phyloP scores from a whole-genome alignment of 1,140 invertebrate species.

The Cydia fagiglandana region DNA sequence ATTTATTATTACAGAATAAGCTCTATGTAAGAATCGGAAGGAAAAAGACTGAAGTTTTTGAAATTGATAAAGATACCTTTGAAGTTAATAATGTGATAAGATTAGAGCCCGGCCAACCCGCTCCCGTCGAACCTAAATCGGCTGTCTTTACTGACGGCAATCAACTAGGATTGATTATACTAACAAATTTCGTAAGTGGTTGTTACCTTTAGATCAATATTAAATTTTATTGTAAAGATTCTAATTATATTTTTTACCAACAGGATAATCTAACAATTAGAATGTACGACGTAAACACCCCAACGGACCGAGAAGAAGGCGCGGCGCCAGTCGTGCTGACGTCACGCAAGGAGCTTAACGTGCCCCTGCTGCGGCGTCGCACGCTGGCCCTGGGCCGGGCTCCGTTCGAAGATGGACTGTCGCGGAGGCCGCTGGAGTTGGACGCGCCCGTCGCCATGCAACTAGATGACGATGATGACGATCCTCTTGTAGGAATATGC shows the following conservation, averaged over 20 bases:
- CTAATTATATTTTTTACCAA: conserved; percentile 29
- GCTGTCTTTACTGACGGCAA: conserved; percentile 93
- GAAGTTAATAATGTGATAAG: conserved; percentile 81
- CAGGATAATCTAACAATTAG: conserved; percentile 92
- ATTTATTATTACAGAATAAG: conserved; percentile 70
- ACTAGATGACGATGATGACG: conserved; percentile 68
- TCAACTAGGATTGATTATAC: conserved; percentile 88
- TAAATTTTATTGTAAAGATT: not conserved
- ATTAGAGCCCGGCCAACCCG: conserved; percentile 81
- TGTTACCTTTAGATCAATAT: conserved; percentile 32
- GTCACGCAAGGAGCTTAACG: conserved; percentile 77
- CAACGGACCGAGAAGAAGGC: conserved; percentile 42
- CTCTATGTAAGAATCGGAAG: conserved; percentile 79
- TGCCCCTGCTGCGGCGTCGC: conserved; percentile 82
- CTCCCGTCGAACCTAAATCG: conserved; percentile 79
- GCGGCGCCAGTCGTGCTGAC: conserved; percentile 55
- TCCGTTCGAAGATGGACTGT: conserved; percentile 84
- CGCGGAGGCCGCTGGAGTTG: conserved; percentile 54
- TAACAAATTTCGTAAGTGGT: conserved; percentile 87
- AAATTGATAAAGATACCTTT: conserved; percentile 81
- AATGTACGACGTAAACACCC: conserved; percentile 84
- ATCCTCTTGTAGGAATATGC: conserved; percentile 62
- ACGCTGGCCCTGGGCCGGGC: conserved; percentile 88
- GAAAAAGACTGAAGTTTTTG: conserved; percentile 82
- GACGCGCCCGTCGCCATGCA: conserved; percentile 64